Evolutionary conservation across 2,113 vertebrate species (phyloP).

Genomic region (Glaucidium brasilianum): DNA sequence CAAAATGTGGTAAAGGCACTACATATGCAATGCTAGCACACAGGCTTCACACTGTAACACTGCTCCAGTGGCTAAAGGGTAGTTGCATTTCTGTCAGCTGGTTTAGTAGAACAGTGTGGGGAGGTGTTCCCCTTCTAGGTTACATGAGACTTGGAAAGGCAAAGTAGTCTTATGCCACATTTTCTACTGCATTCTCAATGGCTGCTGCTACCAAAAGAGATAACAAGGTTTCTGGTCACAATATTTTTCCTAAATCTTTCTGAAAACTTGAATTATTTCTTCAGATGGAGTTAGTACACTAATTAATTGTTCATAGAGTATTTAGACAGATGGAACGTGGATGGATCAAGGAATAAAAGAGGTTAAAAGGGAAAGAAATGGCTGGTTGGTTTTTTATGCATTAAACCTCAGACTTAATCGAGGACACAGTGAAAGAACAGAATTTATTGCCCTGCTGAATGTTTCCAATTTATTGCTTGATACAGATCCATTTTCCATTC

Average conservation of each 20-base stretch:
- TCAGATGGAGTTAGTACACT: neutral
- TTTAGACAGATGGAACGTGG: neutral
- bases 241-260: neutral
- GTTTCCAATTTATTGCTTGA: neutral
- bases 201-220: neutral
- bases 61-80: neutral
- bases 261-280: neutral
- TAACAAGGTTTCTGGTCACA: neutral
- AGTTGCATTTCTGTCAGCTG: neutral
- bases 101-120: neutral
- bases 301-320: neutral
- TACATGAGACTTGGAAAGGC: neutral
- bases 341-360: neutral
- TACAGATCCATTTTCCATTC: neutral
- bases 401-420: neutral
- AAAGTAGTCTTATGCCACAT: neutral
- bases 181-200: neutral
- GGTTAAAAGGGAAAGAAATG: neutral
- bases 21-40: neutral
- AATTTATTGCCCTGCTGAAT: neutral
- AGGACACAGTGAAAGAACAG: neutral
- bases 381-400: neutral
- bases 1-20: neutral
- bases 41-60: neutral
- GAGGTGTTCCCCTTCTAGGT: neutral